Evolutionary conservation across 1,140 invertebrate genomes (phyloP).

Genomic region (Orius laevigatus): DNA sequence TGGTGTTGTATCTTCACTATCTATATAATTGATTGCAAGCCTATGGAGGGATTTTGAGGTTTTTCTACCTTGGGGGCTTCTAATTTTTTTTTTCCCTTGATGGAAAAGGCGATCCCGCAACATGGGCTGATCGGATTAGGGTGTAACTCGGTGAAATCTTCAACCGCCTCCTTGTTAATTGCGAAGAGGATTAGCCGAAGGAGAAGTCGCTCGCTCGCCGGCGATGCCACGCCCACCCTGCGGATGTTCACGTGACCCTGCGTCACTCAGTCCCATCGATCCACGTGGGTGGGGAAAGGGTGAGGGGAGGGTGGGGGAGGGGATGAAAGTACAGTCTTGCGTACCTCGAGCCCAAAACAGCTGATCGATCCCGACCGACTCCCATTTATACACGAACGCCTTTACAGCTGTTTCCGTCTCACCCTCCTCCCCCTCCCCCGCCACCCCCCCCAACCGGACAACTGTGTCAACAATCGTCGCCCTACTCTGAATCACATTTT

Average conservation of each 20-base stretch:
- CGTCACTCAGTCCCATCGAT: background rate
- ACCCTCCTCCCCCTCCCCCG: background rate
- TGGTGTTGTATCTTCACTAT: too few species aligned
- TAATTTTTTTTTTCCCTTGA: too few species aligned
- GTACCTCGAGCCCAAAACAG: background rate
- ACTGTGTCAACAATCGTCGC: background rate
- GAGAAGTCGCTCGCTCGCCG: background rate
- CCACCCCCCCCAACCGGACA: background rate
- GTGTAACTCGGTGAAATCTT: too few species aligned
- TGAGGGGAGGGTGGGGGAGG: background rate
- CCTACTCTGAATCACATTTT: background rate
- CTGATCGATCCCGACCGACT: too few species aligned
- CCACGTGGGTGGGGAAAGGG: background rate
- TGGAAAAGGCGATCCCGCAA: too few species aligned
- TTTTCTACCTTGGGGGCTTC: too few species aligned
- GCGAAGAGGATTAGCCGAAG: constrained; percentile 1
- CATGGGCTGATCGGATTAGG: too few species aligned
- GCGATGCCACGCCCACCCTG: background rate
- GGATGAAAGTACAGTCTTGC: background rate
- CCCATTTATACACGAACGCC: background rate
- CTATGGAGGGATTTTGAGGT: too few species aligned
- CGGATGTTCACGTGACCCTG: constrained; percentile 9
- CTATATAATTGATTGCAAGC: too few species aligned
- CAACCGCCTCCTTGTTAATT: too few species aligned
- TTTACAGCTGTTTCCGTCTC: constrained; percentile 1